These are phyloP conservation scores for Halcyon leucocephala DNA, from an alignment of 2,797 vertebrate species.

Conservation along the genomic window DNA sequence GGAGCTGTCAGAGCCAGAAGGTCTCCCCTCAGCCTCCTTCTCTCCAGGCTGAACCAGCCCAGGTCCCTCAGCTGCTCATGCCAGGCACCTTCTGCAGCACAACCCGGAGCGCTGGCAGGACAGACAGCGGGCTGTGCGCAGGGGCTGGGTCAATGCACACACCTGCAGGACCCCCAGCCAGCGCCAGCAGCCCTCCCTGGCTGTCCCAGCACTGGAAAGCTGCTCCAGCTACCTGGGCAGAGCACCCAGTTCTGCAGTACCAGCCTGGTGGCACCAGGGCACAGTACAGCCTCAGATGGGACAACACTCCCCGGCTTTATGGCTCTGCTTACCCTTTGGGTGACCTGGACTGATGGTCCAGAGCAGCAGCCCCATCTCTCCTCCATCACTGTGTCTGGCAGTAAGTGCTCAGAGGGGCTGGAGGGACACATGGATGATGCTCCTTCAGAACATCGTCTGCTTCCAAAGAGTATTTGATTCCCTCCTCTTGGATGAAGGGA, in stretches of 20 bases:
- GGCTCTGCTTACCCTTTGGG: background rate
- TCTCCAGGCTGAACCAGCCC: background rate
- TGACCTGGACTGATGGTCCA: background rate
- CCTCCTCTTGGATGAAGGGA: background rate
- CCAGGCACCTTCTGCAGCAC: background rate
- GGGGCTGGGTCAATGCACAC: background rate
- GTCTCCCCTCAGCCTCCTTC: background rate
- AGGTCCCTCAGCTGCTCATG: background rate
- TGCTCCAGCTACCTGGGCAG: background rate
- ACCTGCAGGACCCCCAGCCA: background rate
- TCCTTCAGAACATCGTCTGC: background rate
- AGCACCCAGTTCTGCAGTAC: background rate
- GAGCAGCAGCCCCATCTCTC: background rate
- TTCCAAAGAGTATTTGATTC: background rate
- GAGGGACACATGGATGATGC: fast-evolving
- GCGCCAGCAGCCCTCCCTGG: fast-evolving
- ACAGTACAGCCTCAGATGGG: fast-evolving
- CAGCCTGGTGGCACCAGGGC: background rate
- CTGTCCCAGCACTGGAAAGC: background rate
- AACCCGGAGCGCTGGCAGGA: background rate
- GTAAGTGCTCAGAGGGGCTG: fast-evolving
- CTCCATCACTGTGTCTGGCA: fast-evolving
- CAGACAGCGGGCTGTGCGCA: background rate
- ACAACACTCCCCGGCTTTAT: fast-evolving
- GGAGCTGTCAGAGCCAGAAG: background rate